phyloP scores from a whole-genome alignment of 2,888 invertebrate species.

The Ernsta delagoae region DNA sequence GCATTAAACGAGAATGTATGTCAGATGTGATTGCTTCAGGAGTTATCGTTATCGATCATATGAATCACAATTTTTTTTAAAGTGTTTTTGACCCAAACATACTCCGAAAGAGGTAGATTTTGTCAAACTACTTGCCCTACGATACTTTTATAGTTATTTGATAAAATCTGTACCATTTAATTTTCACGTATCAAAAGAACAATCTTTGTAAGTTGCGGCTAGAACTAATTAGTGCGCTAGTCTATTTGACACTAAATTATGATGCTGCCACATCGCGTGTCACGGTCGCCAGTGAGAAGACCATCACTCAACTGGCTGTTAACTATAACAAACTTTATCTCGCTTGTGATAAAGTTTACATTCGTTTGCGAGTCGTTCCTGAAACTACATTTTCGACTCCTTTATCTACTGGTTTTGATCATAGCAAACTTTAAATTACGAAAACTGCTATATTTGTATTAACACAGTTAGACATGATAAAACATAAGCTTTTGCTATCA shows the following conservation, averaged over 20 bases:
- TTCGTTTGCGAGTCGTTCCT: conserved; percentile 4
- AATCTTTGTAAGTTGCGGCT: neutral
- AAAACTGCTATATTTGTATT: neutral
- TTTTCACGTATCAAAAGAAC: too few relatives aligned
- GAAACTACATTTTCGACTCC: conserved; percentile 20
- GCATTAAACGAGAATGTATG: neutral
- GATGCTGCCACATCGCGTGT: conserved; percentile 66
- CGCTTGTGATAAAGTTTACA: neutral
- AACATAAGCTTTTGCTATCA: neutral
- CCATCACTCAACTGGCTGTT: neutral
- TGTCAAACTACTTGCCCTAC: too few relatives aligned
- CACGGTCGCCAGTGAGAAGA: conserved; percentile 38
- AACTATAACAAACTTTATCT: neutral
- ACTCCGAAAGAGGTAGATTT: too few relatives aligned
- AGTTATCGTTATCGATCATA: too few relatives aligned
- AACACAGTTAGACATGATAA: too few relatives aligned
- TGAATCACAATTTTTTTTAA: too few relatives aligned
- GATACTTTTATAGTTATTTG: too few relatives aligned
- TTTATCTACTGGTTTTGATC: neutral
- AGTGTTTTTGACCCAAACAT: too few relatives aligned
- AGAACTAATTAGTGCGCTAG: conserved; percentile 58
- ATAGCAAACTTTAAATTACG: neutral
- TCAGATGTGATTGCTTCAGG: neutral
- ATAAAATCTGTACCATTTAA: too few relatives aligned
- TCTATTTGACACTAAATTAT: conserved; percentile 73